A percentile compares a stretch with the other conserved stretches of the same genome.
These are phyloP conservation scores for Linnaemya tessellans DNA, from an alignment of 2,888 invertebrate genomes.

Conservation along the genomic window DNA sequence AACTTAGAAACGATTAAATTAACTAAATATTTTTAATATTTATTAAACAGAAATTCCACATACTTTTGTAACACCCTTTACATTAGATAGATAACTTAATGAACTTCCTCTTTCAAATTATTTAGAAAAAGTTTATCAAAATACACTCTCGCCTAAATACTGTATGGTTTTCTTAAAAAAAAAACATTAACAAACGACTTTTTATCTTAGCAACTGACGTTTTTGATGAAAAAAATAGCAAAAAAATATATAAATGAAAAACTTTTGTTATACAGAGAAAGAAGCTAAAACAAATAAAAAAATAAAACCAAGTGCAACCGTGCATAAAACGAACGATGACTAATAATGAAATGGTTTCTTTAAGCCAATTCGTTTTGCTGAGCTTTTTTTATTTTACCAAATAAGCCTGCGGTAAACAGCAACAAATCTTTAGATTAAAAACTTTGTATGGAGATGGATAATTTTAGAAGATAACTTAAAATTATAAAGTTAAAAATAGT, in stretches of 20 bases:
- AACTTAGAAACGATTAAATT: too few relatives aligned
- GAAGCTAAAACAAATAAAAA: constrained; percentile 37
- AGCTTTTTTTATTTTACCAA: constrained; percentile 19
- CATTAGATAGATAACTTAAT: not conserved
- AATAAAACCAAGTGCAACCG: constrained; percentile 67
- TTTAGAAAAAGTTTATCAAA: constrained; percentile 4
- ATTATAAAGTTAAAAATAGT: not conserved
- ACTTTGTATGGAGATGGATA: not conserved
- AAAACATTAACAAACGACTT: constrained; percentile 44
- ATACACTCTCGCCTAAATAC: constrained; percentile 9
- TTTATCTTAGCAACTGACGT: constrained; percentile 29
- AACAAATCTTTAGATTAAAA: constrained; percentile 36
- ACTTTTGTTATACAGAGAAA: constrained; percentile 29
- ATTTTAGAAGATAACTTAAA: constrained; percentile 5
- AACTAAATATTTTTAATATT: not conserved
- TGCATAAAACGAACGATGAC: constrained; percentile 61
- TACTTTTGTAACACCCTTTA: constrained; percentile 10
- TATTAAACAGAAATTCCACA: not conserved
- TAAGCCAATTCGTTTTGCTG: constrained; percentile 11
- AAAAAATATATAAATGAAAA: constrained; percentile 12
- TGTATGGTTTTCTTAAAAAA: constrained; percentile 17
- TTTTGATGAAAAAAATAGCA: constrained; percentile 6
- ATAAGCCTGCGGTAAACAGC: constrained; percentile 6
- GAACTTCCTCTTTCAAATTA: constrained; percentile 12
- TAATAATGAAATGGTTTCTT: constrained; percentile 62